Conservation (phyloP, 2,113 vertebrate genomes). For the Craseonycteris thonglongyai region DNA sequence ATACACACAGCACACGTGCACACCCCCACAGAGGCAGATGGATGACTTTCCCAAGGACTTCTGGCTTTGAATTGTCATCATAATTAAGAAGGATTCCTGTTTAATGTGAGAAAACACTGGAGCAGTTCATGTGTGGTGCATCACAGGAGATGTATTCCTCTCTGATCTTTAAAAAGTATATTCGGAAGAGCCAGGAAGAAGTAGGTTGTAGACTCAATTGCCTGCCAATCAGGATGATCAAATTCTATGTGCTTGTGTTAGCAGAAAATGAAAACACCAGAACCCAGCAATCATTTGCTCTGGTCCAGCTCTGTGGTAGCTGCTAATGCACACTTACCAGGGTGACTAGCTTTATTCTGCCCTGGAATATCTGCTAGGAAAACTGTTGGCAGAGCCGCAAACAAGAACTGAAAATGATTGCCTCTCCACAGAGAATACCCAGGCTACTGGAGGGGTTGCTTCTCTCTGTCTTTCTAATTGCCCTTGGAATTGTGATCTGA, state of each 20-base stretch:
- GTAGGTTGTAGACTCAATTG: not conserved
- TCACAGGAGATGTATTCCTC: conserved; percentile 48
- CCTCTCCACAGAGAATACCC: not conserved
- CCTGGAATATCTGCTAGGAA: not conserved
- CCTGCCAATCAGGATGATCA: not conserved
- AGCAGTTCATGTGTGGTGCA: not conserved
- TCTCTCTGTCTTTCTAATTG: not conserved
- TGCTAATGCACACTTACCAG: conserved; percentile 26
- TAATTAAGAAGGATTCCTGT: not conserved
- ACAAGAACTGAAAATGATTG: not conserved
- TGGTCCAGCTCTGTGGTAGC: not conserved
- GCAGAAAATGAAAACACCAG: not conserved
- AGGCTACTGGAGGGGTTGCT: not conserved
- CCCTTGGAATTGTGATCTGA: not conserved
- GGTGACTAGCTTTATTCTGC: not conserved
- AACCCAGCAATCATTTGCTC: not conserved
- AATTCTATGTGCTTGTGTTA: not conserved
- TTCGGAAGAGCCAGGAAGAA: not conserved
- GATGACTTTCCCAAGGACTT: not conserved
- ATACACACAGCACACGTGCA: not conserved
- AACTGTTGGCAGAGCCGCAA: not conserved
- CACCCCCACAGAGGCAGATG: not conserved
- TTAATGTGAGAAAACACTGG: not conserved
- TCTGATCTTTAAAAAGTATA: not conserved
- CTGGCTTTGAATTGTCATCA: not conserved